Base-by-base conservation (phyloP, 1,140 invertebrate species). In the Heliothis subflexa region DNA sequence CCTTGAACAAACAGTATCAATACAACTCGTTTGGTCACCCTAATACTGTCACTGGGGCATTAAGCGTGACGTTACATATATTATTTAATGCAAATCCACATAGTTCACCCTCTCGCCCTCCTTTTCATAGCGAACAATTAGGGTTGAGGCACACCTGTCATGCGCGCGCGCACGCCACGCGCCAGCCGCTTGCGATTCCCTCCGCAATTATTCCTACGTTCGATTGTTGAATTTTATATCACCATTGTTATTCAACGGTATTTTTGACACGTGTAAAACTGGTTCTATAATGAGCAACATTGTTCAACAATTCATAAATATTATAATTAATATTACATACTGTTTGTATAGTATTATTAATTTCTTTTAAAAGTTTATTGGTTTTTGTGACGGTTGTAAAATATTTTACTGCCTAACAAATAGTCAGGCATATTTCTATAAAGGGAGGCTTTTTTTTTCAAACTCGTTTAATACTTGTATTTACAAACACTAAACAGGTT, bases 121-220 rank as follows among this genome's bases (percentile, higher is more conserved):
- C 72, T 45, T 61, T 49, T 59, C 59, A 28, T 47, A 70, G 10
- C 10, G 12, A 40, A 55, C 66, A 49, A 73, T 73, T 52, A 80
- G 74, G 79, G 79, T 64, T 73, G 45, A 13, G 47, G 50, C 71
- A 78, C 80, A 81, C 80, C 80, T 81, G 80, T 81, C 80, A 10
- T 1, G n/a, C 55, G 50, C 80, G 54, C 64, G 77, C 77, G 77
- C 52, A 66, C 71, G 74, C 66, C 80, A 81, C 80, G 80, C 77
- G 80, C 64, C 77, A 10, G 40, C 64, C 49, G 55, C 79, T 78
- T n/a, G 78, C 79, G 16, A 62, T 64, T 54, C 49, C 49, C 70
- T 78, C 62, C 50, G 55, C 21, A 78, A 79, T 81, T 78, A 81
- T 76, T 79, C 45, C 21, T 21, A 64, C 57, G 28, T 47, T 59